A percentile compares a stretch with the other conserved stretches of the same genome.
Conservation (phyloP, 2,113 vertebrate genomes). For the Drymodes brunneopygia region DNA sequence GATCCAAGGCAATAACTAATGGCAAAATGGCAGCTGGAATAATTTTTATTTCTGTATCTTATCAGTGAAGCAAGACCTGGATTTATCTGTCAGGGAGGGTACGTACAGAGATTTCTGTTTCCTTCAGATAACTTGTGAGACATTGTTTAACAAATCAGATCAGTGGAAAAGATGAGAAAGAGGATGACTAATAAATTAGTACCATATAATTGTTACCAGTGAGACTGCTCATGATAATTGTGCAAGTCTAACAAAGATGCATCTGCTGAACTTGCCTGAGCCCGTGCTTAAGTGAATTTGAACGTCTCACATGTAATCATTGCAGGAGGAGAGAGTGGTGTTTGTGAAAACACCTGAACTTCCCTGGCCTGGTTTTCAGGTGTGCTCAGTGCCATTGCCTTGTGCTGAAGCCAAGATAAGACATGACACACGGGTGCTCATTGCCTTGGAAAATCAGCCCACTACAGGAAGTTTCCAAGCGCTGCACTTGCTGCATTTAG, state of each 20-base stretch:
- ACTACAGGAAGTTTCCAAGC: not conserved
- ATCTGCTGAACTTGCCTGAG: not conserved
- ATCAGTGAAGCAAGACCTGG: not conserved
- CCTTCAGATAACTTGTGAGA: not conserved
- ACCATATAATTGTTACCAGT: not conserved
- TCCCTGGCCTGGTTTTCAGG: not conserved
- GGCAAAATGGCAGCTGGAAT: not conserved
- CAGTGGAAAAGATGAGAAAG: not conserved
- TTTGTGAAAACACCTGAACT: not conserved
- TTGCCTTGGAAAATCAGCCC: conserved; percentile 51
- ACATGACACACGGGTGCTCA: not conserved
- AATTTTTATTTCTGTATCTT: not conserved
- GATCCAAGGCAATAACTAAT: not conserved
- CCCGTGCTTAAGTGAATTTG: not conserved
- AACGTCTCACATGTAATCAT: not conserved
- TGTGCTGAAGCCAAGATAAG: not conserved
- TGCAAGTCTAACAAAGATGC: not conserved
- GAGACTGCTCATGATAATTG: not conserved
- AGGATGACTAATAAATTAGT: not conserved
- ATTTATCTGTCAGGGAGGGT: not conserved
- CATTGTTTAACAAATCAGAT: not conserved
- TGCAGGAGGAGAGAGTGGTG: not conserved
- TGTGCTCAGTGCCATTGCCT: not conserved
- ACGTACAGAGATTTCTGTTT: not conserved
- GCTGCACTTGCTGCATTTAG: conserved; percentile 15